These are phyloP conservation scores for Lophura nycthemera DNA, from an alignment of 2,113 vertebrate species.

Conservation along the genomic window DNA sequence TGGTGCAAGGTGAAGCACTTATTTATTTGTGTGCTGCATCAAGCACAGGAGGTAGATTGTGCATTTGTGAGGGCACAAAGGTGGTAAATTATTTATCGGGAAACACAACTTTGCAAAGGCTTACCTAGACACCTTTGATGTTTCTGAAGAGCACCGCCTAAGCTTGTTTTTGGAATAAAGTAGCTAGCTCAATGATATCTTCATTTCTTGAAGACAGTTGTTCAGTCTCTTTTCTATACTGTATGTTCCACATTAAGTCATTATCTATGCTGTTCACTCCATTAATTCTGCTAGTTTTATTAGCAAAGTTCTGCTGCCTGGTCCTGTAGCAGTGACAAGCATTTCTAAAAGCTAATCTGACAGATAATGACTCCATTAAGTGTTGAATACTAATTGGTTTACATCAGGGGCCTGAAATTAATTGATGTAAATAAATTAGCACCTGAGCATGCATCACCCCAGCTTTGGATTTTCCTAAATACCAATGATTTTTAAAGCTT, in stretches of 20 bases:
- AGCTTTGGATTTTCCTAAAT: conserved; percentile 79
- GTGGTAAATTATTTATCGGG: neutral
- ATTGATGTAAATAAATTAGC: conserved; percentile 98
- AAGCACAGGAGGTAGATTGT: neutral
- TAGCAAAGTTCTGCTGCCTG: conserved; percentile 85
- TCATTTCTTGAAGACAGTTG: conserved; percentile 85
- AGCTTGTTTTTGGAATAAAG: conserved; percentile 74
- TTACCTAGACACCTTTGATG: neutral
- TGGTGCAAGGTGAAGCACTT: neutral
- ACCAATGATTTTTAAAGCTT: conserved; percentile 74
- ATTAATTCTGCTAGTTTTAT: conserved; percentile 97
- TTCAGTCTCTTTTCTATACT: conserved; percentile 88
- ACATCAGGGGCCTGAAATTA: conserved; percentile 93
- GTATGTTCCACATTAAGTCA: conserved; percentile 95
- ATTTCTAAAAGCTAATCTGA: conserved; percentile 93
- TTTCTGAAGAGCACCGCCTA: conserved; percentile 33
- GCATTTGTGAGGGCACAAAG: neutral
- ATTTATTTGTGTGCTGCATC: neutral
- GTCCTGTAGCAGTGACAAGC: conserved; percentile 88
- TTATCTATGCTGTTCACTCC: conserved; percentile 94
- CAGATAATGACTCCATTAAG: conserved; percentile 98
- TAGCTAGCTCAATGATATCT: conserved; percentile 86
- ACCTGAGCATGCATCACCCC: conserved; percentile 88
- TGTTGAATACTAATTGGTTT: conserved; percentile 93
- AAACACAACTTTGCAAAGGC: neutral